phyloP scores from a whole-genome alignment of 2,888 invertebrate species.

The Bhutanitis thaidina region DNA sequence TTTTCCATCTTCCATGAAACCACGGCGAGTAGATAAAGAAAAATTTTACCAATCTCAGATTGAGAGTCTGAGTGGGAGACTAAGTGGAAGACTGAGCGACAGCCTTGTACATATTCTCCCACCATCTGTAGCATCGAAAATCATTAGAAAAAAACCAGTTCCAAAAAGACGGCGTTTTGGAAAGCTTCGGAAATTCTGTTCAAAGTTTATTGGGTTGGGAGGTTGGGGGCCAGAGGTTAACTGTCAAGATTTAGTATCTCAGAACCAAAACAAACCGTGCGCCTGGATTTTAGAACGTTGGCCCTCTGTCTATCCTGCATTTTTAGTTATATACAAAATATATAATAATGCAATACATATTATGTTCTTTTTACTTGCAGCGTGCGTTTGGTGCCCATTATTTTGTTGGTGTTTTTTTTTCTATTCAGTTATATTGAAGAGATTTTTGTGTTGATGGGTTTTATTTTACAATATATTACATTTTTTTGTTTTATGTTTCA shows the following conservation, averaged over 20 bases:
- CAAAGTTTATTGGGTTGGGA: neutral
- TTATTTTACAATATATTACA: neutral
- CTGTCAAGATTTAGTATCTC: neutral
- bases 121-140: neutral
- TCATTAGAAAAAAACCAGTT: neutral
- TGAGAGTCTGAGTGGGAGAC: neutral
- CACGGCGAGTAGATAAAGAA: neutral
- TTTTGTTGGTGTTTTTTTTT: constrained; percentile 23
- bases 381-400: constrained; percentile 46
- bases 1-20: neutral
- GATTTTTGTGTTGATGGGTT: neutral
- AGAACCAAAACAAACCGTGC: constrained; percentile 23
- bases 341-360: constrained; percentile 24
- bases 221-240: neutral
- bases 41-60: neutral
- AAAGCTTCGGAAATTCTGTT: neutral
- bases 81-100: neutral
- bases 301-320: constrained; percentile 34
- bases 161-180: neutral
- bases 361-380: constrained; percentile 29
- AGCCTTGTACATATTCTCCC: neutral
- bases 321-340: constrained; percentile 23
- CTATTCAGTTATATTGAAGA: constrained; percentile 22
- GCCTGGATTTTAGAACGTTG: constrained; percentile 27
- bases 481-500: neutral